Evolutionary conservation across 2,113 vertebrate genomes (phyloP), one percentile per base, ranked within the genome.

Genomic region (Canis aureus): DNA sequence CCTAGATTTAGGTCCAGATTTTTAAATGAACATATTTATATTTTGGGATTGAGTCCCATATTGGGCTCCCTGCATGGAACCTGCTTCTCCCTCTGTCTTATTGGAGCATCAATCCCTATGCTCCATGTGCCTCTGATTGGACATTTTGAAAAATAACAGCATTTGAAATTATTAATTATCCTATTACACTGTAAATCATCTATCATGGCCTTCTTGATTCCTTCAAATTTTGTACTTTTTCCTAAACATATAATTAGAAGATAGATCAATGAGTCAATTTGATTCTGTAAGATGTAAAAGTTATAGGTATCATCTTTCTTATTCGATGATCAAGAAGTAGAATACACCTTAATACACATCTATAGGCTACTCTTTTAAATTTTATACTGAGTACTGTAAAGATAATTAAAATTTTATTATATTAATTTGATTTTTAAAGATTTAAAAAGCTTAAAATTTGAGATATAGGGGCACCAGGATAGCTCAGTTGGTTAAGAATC

Each of bases 91-190:
- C 43, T 43, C 43, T 43, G 43, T 43, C 1, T 43, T 43, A 43
- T 43, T 43, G 43, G 43, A 43, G 6, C 43, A 43, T 7, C 13
- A 27, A 55, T 2, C 9, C 13, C 10, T 0, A 27, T 4, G 1
- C 49, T 74, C 17, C 25, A 53, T 51, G 11, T 66, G 3, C 10
- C 5, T 62, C 3, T 64, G 11, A 78, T 10, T 71, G 12, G 1
- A 64, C 7, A 76, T 43, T 53, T 43, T 82, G 29, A 60, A 76
- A 53, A 87, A 27, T 23, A 62, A 8, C 25, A 78, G 5, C 13
- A n/a, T 82, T 32, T 69, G 9, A 89, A 69, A 55, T 62, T 32
- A 35, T 27, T 67, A 22, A 11, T 79, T 79, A 11, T 35, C 2
- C 69, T 64, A 1, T 6, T 66, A 10, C 9, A 32, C 73, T 80